phyloP scores from a whole-genome alignment of 2,797 vertebrate genomes.

The Sebastes minor region DNA sequence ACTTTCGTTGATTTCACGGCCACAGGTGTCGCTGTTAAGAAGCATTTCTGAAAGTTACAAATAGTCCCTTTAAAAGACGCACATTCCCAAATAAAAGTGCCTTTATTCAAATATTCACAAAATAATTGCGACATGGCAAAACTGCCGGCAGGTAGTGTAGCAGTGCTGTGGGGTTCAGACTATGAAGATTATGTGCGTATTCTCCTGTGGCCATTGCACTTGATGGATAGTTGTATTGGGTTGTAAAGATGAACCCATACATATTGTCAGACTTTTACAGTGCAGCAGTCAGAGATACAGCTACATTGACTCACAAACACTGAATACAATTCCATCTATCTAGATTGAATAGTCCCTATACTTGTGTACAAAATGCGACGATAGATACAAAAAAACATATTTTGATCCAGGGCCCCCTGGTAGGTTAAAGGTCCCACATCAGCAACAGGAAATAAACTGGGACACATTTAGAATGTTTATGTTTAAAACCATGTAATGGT shows the following conservation, averaged over 20 bases:
- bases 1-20: no score
- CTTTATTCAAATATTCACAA: neutral
- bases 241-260: neutral
- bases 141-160: neutral
- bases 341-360: no score
- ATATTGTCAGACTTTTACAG: neutral
- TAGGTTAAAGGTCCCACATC: no score
- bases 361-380: no score
- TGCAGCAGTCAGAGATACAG: neutral
- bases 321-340: no score
- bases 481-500: no score
- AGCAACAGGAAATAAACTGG: no score
- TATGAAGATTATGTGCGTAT: neutral
- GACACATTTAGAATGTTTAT: no score
- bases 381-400: no score
- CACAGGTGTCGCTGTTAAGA: no score
- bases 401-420: no score
- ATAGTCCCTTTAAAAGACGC: neutral
- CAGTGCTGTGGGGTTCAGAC: neutral
- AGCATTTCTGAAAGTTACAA: no score
- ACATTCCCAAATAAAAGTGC: neutral
- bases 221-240: neutral
- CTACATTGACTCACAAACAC: neutral
- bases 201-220: neutral
- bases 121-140: neutral